Percentiles rank a stretch among this genome's conserved stretches.
These are phyloP conservation scores for Orcinus orca DNA, from an alignment of 2,113 vertebrate genomes.

Conservation along the genomic window DNA sequence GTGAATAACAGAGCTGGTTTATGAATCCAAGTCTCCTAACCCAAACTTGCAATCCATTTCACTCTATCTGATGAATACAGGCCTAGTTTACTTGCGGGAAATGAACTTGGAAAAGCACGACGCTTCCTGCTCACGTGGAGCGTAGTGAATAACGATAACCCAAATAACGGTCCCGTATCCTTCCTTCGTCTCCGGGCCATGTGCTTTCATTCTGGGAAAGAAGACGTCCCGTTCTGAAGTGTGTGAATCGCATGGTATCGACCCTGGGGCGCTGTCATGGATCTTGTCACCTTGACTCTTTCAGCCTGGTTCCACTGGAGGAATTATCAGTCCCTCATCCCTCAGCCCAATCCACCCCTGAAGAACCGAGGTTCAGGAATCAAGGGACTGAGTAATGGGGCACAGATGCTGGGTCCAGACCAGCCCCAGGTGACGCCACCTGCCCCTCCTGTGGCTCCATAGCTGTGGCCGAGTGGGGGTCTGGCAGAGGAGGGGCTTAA, in stretches of 20 bases:
- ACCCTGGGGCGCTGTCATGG: rapidly evolving
- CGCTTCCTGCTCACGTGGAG: not conserved
- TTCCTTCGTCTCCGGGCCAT: too few species aligned
- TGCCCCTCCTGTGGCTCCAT: rapidly evolving
- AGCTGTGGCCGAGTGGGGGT: rapidly evolving
- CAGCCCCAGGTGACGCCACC: not conserved
- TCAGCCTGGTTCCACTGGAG: not conserved
- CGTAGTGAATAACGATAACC: rapidly evolving
- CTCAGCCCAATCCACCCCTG: not conserved
- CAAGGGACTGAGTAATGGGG: rapidly evolving
- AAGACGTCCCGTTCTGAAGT: rapidly evolving
- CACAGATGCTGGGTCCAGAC: too few species aligned
- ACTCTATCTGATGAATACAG: rapidly evolving
- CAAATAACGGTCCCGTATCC: not conserved
- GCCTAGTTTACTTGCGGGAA: rapidly evolving
- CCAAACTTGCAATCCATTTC: too few species aligned
- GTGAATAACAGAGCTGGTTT: too few species aligned
- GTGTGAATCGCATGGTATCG: rapidly evolving
- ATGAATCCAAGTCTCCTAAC: not conserved
- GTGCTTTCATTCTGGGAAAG: not conserved
- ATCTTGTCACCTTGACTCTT: rapidly evolving
- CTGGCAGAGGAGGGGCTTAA: too few species aligned
- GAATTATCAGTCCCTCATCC: rapidly evolving
- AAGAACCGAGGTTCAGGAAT: not conserved
- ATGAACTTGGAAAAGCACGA: not conserved